These are phyloP conservation scores for Pithys albifrons DNA, from an alignment of 2,113 vertebrate genomes.

Conservation along the genomic window DNA sequence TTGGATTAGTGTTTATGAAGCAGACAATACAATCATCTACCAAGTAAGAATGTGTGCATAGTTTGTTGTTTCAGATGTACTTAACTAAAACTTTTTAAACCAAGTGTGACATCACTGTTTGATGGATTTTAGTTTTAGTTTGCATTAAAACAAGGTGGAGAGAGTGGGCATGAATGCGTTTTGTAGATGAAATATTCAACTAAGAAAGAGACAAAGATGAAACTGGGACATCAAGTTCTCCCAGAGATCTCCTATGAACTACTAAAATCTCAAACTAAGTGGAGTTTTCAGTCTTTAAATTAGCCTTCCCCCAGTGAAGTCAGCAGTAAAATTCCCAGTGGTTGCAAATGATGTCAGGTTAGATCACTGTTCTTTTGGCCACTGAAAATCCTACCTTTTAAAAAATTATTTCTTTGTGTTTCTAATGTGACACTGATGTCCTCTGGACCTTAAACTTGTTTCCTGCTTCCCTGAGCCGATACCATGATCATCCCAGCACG, in stretches of 20 bases:
- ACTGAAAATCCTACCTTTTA: neutral
- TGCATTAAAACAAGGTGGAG: neutral
- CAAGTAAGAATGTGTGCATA: neutral
- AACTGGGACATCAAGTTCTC: neutral
- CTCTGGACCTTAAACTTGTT: neutral
- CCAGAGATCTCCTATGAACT: neutral
- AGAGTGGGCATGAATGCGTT: neutral
- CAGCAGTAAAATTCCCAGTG: neutral
- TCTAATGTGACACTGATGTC: neutral
- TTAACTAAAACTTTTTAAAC: neutral
- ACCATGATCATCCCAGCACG: neutral
- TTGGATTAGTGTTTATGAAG: neutral
- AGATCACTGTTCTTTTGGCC: neutral
- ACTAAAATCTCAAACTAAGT: neutral
- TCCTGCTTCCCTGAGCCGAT: neutral
- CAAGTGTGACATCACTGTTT: neutral
- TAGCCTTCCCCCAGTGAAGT: neutral
- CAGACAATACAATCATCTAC: neutral
- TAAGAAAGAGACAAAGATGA: neutral
- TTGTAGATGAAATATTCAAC: slow-evolving; percentile 10
- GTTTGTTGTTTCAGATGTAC: neutral
- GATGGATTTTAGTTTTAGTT: neutral
- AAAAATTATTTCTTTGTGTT: neutral
- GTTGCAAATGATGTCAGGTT: neutral
- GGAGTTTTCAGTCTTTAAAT: neutral